Conservation (phyloP, 2,113 vertebrate genomes). For the Brachyhypopomus gauderio region DNA sequence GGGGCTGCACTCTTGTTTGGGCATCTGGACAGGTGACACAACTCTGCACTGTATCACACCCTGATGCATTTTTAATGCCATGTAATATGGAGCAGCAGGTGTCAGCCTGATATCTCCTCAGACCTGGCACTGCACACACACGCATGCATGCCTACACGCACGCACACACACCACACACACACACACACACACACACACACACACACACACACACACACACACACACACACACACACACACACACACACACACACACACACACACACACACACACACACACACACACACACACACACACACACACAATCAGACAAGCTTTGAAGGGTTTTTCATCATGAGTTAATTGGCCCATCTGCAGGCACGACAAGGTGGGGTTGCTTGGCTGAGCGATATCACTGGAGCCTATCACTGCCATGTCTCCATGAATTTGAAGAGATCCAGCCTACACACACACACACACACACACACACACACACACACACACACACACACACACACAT, state of each 20-base stretch:
- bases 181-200: conserved; percentile 24
- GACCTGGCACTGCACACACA: background rate
- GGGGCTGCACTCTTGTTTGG: too few relatives aligned
- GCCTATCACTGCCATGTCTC: conserved; percentile 48
- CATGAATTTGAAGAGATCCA: background rate
- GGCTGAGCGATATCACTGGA: conserved; percentile 35
- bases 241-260: conserved; percentile 58
- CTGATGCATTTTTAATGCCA: conserved; percentile 52
- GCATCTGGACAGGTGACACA: background rate
- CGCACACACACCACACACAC: conserved; percentile 46
- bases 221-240: conserved; percentile 31
- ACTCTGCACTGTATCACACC: conserved; percentile 23
- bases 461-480: background rate
- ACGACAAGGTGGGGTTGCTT: conserved; percentile 62
- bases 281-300: conserved; percentile 26
- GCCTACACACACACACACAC: background rate
- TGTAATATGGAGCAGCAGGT: conserved; percentile 51
- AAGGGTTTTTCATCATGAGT: conserved; percentile 69
- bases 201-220: conserved; percentile 42
- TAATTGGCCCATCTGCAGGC: conserved; percentile 74
- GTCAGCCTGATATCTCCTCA: background rate
- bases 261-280: conserved; percentile 21
- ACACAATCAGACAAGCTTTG: conserved; percentile 46
- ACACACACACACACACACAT: background rate
- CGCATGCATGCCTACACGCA: conserved; percentile 53